Conservation (phyloP, 2,113 vertebrate species). For the Corythornis vintsioides region DNA sequence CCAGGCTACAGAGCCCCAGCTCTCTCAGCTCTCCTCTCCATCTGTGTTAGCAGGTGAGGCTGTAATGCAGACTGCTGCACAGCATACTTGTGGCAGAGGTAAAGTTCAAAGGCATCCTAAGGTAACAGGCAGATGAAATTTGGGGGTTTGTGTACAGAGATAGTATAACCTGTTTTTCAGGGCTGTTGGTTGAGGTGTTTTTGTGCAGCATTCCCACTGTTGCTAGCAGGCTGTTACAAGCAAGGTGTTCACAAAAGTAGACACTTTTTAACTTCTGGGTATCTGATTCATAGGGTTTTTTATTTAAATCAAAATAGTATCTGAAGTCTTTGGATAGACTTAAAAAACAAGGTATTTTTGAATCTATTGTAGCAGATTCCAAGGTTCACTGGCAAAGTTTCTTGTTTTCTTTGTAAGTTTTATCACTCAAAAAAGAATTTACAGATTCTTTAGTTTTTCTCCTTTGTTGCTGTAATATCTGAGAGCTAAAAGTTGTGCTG, state of each 20-base stretch:
- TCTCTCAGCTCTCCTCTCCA: too few relatives aligned
- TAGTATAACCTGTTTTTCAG: background rate
- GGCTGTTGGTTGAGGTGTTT: background rate
- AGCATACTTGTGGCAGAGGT: background rate
- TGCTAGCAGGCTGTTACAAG: background rate
- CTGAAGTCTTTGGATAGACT: background rate
- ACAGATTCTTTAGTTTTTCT: background rate
- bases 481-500: background rate
- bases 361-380: background rate
- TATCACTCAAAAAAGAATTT: background rate
- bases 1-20: too few relatives aligned
- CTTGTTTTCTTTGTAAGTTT: background rate
- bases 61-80: background rate
- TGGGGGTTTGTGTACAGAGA: fast-evolving
- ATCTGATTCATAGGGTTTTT: background rate
- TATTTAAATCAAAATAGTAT: background rate
- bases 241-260: background rate
- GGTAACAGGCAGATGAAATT: background rate
- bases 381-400: background rate
- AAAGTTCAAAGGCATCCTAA: background rate
- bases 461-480: background rate
- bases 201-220: background rate
- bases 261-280: background rate
- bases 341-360: background rate
- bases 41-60: background rate